Base-by-base conservation (phyloP, 2,888 invertebrate species). In the Luffia ferchaultella region DNA sequence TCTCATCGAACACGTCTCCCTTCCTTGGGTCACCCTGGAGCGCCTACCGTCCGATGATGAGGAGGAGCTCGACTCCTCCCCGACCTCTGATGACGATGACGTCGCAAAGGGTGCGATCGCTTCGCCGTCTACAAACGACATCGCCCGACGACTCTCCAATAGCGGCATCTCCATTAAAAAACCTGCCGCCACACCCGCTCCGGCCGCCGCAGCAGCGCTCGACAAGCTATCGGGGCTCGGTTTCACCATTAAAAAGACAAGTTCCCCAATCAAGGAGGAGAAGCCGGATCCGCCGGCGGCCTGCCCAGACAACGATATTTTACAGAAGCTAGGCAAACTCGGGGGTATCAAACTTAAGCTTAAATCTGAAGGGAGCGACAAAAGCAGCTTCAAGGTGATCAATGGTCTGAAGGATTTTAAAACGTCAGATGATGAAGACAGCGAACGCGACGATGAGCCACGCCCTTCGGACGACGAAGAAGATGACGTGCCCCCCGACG, bases 1-100 rank as follows among this genome's bases (percentile, higher is more conserved):
- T 64, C 69, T 88, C 12, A 70, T 86, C 30, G 75, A 78, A 49
- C 88, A 88, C 74, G 85, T 88, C 45, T 84, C 82, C 5, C 74
- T 86, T 59, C 88, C 88, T 45, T 69, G 66, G 1, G 70, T 88
- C 51, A 65, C 78, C 44, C 57, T 87, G 55, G 72, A 78, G 59
- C 80, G 75, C 61, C 74, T 85, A 65, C 82, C 83, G 55, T 73
- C 78, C 0, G 84, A 83, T 51, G 80, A 82, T 42, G 83, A 83
- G 41, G 73, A 68, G n/a, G 59, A 15, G 16, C 15, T 40, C 2
- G 40, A 18, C 5, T 42, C 58, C 18, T 65, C 52, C 2, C 58
- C 62, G 5, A 7, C 30, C 30, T 30, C 30, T 12, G 30, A 30
- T 30, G 30, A 30, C 30, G 30, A 30, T 3, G 30, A 12, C 12